Base-by-base conservation (phyloP, 2,113 vertebrate genomes). In the Pyxicephalus adspersus region DNA sequence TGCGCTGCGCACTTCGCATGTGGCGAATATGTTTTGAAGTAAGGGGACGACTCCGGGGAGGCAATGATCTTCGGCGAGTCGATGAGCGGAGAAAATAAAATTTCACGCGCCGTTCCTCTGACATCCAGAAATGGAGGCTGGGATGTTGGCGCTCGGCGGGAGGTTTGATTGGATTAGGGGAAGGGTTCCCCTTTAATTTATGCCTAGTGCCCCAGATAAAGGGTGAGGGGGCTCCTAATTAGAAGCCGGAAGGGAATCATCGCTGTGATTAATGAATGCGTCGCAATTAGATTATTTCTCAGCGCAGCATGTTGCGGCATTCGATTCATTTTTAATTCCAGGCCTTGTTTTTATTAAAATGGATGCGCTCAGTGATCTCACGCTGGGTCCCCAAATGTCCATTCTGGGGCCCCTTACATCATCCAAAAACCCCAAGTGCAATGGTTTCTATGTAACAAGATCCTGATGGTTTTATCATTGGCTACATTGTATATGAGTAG, bases 101-200 rank as follows among this genome's bases (percentile, higher is more conserved):
- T 93, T 92, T 93, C 91, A 91, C 2, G 64, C 89, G 87, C 45
- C 83, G 86, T 81, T 29, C 31, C 89, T 73, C 9, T 83, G 66
- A 87, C 88, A 85, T 89, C 84, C 85, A 84, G 86, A 83, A 86
- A 58, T 76, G 15, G 28, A 81, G 85, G 80, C 86, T 11, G 13
- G n/a, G 34, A 51, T 71, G 89, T 52, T 67, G 84, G 88, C 76
- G 88, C 88, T 0, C 18, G 71, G 86, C 86, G 90, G 86, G 87
- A 91, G 91, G 91, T 90, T 88, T 89, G 91, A 92, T 93, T 92
- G 92, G 91, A 93, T 93, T 92, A 93, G 91, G 92, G 85, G 87
- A 55, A n/a, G 76, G 64, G 89, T 84, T 88, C 2, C 83, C 91
- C 91, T 89, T 94, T 94, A 93, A 94, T 94, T 94, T 94, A 90